phyloP scores from a whole-genome alignment of 2,113 vertebrate species.

The Erythrocebus patas region DNA sequence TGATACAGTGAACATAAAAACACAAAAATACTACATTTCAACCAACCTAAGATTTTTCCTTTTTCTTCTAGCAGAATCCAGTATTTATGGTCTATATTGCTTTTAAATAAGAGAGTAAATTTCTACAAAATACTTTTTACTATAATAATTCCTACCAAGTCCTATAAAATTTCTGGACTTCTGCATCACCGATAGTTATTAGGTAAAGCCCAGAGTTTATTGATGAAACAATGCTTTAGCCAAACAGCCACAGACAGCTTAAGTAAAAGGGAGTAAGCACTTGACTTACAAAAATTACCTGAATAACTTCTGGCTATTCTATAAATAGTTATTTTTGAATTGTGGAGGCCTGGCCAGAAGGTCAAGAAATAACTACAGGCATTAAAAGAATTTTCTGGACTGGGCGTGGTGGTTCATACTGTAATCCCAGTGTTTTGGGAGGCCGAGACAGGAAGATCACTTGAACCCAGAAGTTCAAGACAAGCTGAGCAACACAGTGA shows the following conservation, averaged over 20 bases:
- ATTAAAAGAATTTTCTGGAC: not conserved
- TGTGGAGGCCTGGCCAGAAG: not conserved
- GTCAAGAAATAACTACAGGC: not conserved
- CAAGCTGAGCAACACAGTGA: too few relatives aligned
- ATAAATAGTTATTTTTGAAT: not conserved
- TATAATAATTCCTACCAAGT: not conserved
- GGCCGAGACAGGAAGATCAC: too few relatives aligned
- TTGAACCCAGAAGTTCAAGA: too few relatives aligned
- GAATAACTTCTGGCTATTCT: not conserved
- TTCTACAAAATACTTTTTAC: not conserved
- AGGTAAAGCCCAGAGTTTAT: not conserved
- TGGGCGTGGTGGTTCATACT: too few relatives aligned
- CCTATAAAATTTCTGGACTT: not conserved
- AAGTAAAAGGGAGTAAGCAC: not conserved
- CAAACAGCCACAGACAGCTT: not conserved
- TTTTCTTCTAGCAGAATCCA: not conserved
- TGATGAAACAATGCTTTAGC: not conserved
- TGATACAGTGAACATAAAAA: not conserved
- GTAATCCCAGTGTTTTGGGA: too few relatives aligned
- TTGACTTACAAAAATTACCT: not conserved
- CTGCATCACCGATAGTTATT: not conserved
- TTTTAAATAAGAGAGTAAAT: slow-evolving; percentile 39
- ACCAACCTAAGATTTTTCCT: not conserved
- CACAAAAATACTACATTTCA: not conserved
- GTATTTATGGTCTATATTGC: not conserved